Evolutionary conservation across 2,888 invertebrate genomes (phyloP).

Genomic region (Plemyria rubiginata): DNA sequence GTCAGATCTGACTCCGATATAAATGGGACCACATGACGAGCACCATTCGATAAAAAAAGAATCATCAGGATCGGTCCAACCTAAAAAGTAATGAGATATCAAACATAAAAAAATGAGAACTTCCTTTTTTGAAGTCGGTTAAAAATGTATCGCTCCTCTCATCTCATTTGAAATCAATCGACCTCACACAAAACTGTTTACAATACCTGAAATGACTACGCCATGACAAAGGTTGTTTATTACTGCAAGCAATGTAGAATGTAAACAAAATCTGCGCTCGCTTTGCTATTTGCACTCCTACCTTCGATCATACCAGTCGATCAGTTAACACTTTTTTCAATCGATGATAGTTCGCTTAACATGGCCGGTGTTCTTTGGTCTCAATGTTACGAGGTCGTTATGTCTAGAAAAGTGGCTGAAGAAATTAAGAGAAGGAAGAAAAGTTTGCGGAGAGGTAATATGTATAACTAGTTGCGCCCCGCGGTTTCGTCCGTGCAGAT

Average conservation of each 20-base stretch:
- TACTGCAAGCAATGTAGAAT: slow-evolving; percentile 32
- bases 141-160: background rate
- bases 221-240: slow-evolving; percentile 46
- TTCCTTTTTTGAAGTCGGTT: too few relatives aligned
- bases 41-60: too few relatives aligned
- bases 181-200: slow-evolving; percentile 44
- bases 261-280: slow-evolving; percentile 43
- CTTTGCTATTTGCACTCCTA: slow-evolving; percentile 16
- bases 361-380: slow-evolving; percentile 51
- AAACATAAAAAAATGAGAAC: too few relatives aligned
- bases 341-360: slow-evolving; percentile 5
- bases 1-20: too few relatives aligned
- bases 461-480: too few relatives aligned
- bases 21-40: too few relatives aligned
- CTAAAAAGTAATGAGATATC: too few relatives aligned
- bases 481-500: too few relatives aligned
- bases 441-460: slow-evolving; percentile 65
- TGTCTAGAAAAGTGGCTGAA: slow-evolving; percentile 54
- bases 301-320: slow-evolving; percentile 8
- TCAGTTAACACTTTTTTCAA: background rate
- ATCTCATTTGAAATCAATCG: slow-evolving; percentile 17
- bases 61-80: too few relatives aligned
- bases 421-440: slow-evolving; percentile 61
- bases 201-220: slow-evolving; percentile 43
- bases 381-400: slow-evolving; percentile 44